Percentiles rank a stretch among this genome's conserved stretches.
Evolutionary conservation across 2,113 vertebrate species (phyloP).

Genomic region (Hipposideros armiger): DNA sequence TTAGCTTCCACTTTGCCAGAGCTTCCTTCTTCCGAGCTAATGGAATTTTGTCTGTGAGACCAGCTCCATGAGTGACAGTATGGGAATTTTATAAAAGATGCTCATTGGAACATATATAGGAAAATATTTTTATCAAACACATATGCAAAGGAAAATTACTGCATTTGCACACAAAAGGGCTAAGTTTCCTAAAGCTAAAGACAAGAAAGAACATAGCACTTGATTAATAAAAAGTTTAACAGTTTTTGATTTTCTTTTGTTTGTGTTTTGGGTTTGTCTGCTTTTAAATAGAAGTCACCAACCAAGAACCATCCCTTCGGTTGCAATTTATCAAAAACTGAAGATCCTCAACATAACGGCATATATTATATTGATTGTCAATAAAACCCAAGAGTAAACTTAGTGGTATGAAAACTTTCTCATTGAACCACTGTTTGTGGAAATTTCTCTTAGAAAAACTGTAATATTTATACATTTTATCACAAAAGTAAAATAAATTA

Average conservation of each 20-base stretch:
- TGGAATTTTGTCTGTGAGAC: neutral
- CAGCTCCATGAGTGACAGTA: neutral
- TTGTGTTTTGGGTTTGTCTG: neutral
- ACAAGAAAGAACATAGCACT: neutral
- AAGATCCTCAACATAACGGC: neutral
- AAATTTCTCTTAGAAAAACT: slow-evolving; percentile 51
- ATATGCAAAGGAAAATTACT: neutral
- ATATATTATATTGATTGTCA: neutral
- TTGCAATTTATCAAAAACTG: neutral
- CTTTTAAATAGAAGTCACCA: slow-evolving; percentile 7
- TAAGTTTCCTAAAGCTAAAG: neutral
- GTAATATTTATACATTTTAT: neutral
- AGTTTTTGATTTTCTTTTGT: neutral
- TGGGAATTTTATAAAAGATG: neutral
- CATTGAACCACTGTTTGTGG: neutral
- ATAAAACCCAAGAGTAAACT: neutral
- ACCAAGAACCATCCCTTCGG: neutral
- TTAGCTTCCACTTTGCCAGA: neutral
- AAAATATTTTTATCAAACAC: neutral
- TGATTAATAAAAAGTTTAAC: neutral
- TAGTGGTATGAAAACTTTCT: neutral
- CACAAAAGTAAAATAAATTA: neutral
- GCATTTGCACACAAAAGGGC: neutral
- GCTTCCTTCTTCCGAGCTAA: neutral
- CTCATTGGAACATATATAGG: neutral